phyloP scores from a whole-genome alignment of 1,140 invertebrate genomes.

The Dolichoris vasculosae region DNA sequence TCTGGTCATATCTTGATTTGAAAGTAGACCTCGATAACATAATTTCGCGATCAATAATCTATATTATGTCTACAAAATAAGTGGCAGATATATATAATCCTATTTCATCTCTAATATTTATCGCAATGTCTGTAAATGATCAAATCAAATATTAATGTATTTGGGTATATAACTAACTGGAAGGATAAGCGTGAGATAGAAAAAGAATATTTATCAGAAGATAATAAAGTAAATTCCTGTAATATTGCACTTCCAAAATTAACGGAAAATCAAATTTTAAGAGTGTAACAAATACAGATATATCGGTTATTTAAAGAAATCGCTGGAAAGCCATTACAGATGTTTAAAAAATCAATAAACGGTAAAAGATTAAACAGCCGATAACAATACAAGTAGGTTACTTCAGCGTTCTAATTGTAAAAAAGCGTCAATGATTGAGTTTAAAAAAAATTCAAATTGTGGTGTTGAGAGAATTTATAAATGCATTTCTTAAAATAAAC shows the following conservation, averaged over 20 bases:
- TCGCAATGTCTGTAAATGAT: neutral
- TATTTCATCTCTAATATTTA: neutral
- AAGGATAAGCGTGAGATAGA: neutral
- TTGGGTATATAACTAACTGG: neutral
- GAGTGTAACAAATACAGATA: no score
- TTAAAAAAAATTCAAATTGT: no score
- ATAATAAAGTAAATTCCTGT: neutral
- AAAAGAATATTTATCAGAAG: neutral
- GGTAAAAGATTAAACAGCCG: no score
- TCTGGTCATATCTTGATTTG: neutral
- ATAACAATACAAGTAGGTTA: no score
- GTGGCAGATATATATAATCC: neutral
- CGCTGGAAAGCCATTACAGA: no score
- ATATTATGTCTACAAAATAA: conserved; percentile 8
- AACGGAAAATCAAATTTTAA: no score
- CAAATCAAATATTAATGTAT: neutral
- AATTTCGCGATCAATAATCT: neutral
- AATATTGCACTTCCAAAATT: neutral
- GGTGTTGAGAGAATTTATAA: no score
- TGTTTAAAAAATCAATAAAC: no score
- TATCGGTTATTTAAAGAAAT: no score
- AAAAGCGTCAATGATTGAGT: no score
- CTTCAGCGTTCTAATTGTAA: no score
- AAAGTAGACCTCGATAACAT: neutral
- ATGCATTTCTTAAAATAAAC: no score